phyloP scores from a whole-genome alignment of 1,140 invertebrate genomes.

The Heterodera carotae region DNA sequence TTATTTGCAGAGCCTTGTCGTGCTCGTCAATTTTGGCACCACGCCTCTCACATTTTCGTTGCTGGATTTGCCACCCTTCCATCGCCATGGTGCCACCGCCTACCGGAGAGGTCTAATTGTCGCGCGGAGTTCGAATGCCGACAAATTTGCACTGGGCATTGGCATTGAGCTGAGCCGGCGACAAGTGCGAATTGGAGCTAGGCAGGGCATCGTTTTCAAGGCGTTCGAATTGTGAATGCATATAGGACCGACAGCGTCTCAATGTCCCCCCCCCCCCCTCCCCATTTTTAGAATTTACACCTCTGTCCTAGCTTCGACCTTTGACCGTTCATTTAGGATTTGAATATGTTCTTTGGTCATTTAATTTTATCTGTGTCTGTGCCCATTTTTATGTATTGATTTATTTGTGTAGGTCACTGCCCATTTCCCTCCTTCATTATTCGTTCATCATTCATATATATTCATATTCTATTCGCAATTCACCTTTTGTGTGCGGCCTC shows the following conservation, averaged over 20 bases:
- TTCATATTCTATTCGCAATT: too few relatives aligned
- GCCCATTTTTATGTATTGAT: too few relatives aligned
- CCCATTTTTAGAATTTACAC: too few relatives aligned
- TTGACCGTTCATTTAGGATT: too few relatives aligned
- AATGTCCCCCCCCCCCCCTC: neutral
- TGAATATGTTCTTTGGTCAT: too few relatives aligned
- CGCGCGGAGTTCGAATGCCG: constrained; percentile 32
- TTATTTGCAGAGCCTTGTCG: constrained; percentile 36
- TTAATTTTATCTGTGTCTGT: too few relatives aligned
- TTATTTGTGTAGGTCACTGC: too few relatives aligned
- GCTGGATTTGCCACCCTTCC: constrained; percentile 42
- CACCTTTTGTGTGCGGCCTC: too few relatives aligned
- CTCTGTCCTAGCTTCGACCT: too few relatives aligned
- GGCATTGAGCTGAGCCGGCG: constrained; percentile 35
- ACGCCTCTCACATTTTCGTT: constrained; percentile 21
- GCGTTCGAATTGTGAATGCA: constrained; percentile 4
- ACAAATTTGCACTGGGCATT: constrained; percentile 28
- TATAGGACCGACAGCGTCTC: too few relatives aligned
- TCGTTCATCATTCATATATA: too few relatives aligned
- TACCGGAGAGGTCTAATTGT: constrained; percentile 24
- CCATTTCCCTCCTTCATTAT: too few relatives aligned
- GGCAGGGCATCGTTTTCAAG: constrained; percentile 45
- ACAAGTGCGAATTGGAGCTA: constrained; percentile 30
- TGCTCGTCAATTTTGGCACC: constrained; percentile 44
- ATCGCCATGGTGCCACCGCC: neutral